Base-by-base conservation (phyloP, 2,888 invertebrate genomes). In the Lamellibrachia satsuma region DNA sequence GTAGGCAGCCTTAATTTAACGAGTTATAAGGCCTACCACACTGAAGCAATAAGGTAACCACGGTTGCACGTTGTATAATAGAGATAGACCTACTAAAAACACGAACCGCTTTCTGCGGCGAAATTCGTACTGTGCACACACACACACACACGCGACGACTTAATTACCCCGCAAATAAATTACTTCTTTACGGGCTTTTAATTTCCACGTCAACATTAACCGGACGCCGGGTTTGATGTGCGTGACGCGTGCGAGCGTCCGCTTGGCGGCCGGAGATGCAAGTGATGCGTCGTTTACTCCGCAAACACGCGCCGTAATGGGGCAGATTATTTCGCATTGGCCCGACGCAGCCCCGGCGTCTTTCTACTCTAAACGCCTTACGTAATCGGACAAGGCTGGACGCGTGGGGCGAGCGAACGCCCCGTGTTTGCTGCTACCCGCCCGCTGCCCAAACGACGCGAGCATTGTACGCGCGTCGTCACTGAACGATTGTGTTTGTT, bases 171-270 rank as follows among this genome's bases (percentile, higher is more conserved):
- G 75, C 75, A 75, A 11, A 75, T 75, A 75, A 75, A 75, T 75
- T 75, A n/a, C 11, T 75, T 75, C 75, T 75, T 75, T 75, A 75
- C 75, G 75, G 75, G 15, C 75, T 75, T 75, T 75, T 75, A 75
- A 75, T 75, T 75, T n/a, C 75, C 75, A 75, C 75, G 75, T 75
- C 75, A 75, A 75, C 75, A 75, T 75, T 75, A 75, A n/a, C 75
- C 75, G 75, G 15, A 22, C 75, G 75, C 22, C 75, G 22, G 22
- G 11, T 75, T 75, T 75, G 75, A 75, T 75, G 75, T 75, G 75
- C 15, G 75, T n/a, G 75, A 22, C 15, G 75, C 75, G 60, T 15
- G 60, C 11, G 60, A 11, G 15, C 75, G 15, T 75, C 75, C 15
- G n/a, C 6, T 22, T n/a, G 75, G 75, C 75, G 75, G 15, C 6